Evolutionary conservation across 37 sponge, comb jelly and placozoan species (phyloP).

Genomic region (Hexactinellida sp.): DNA sequence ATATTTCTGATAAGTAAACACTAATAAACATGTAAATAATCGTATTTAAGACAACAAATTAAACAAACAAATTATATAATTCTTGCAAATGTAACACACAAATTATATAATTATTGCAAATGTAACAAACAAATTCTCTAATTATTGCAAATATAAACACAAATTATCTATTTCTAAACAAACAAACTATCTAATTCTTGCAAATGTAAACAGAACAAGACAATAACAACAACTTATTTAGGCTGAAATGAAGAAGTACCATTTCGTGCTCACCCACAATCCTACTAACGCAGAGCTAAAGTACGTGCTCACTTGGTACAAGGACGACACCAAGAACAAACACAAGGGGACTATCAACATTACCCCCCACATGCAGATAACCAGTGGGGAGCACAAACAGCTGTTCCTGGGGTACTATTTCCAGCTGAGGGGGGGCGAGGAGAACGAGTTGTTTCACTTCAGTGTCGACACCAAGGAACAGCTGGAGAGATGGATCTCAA

Average conservation of each 20-base stretch:
- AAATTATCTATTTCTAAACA: too few species aligned
- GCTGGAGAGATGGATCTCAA: neutral
- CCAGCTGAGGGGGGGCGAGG: neutral
- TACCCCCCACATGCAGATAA: neutral
- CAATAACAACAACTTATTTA: neutral
- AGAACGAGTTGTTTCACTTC: neutral
- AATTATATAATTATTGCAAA: neutral
- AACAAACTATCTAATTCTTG: neutral
- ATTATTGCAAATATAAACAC: too few species aligned
- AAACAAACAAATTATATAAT: neutral
- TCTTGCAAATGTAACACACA: neutral
- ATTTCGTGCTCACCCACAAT: constrained; percentile 4
- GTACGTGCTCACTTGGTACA: neutral
- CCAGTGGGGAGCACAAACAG: neutral
- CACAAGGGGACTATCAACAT: neutral
- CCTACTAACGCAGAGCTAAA: neutral
- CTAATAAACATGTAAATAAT: neutral
- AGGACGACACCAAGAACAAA: neutral
- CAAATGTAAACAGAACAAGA: neutral
- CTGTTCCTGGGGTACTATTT: neutral
- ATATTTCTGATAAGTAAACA: neutral
- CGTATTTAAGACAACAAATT: neutral
- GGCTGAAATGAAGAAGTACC: constrained; percentile 1
- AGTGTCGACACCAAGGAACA: neutral
- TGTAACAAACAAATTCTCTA: neutral